phyloP scores from a whole-genome alignment of 2,888 invertebrate genomes.

The Cheilosia impressa region DNA sequence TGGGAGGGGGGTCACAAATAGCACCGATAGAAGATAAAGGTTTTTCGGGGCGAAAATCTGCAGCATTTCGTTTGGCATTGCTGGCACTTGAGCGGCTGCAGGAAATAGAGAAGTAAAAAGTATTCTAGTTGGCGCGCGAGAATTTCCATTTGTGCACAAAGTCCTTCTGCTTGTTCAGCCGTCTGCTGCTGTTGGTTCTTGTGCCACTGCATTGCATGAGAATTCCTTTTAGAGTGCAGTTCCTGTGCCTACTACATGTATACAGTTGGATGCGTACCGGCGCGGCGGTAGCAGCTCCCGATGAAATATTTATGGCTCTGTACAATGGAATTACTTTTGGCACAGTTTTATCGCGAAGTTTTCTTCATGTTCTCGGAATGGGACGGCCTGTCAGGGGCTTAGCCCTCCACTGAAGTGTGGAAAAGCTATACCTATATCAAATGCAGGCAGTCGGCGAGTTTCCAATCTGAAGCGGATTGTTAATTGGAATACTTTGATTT shows the following conservation, averaged over 20 bases:
- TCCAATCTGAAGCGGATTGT: too few relatives aligned
- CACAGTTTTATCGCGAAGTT: conserved; percentile 69
- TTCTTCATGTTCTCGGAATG: background rate
- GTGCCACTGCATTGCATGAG: conserved; percentile 68
- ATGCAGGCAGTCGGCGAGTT: too few relatives aligned
- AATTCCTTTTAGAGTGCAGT: conserved; percentile 74
- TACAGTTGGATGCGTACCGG: conserved; percentile 65
- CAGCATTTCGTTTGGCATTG: conserved; percentile 66
- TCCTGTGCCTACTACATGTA: conserved; percentile 72
- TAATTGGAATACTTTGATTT: too few relatives aligned
- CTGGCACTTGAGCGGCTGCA: conserved; percentile 64
- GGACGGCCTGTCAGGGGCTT: too few relatives aligned
- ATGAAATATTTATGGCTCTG: conserved; percentile 73
- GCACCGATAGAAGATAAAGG: conserved; percentile 22
- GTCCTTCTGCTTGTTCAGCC: conserved; percentile 10
- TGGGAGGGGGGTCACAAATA: background rate
- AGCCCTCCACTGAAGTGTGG: too few relatives aligned
- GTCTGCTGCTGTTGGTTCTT: background rate
- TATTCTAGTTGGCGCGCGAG: conserved; percentile 61
- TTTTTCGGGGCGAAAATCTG: conserved; percentile 41
- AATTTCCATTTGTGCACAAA: conserved; percentile 44
- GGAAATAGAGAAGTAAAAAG: conserved; percentile 66
- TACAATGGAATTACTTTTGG: conserved; percentile 71
- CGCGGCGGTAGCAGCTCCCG: conserved; percentile 55
- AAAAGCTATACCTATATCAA: too few relatives aligned